A percentile compares a stretch with the other conserved stretches of the same genome.
Evolutionary conservation across 2,113 vertebrate species (phyloP).

Genomic region (Nothobranchius kuhntae): DNA sequence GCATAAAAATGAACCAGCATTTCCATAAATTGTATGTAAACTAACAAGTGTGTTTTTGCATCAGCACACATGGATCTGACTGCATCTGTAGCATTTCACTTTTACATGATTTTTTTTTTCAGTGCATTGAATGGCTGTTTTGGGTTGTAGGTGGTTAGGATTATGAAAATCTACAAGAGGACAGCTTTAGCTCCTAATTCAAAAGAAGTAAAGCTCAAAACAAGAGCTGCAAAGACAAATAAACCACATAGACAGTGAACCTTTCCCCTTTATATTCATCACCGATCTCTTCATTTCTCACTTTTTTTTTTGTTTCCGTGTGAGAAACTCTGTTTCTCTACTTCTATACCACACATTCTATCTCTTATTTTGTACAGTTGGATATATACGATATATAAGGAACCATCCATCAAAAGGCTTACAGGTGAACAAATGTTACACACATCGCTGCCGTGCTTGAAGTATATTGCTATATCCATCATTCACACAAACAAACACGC

Average conservation of each 20-base stretch:
- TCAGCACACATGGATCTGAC: background rate
- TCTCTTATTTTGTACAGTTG: constrained; percentile 12
- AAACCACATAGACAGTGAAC: background rate
- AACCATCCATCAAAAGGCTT: constrained; percentile 55
- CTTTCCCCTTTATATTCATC: background rate
- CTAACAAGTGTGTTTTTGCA: background rate
- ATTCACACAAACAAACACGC: constrained; percentile 20
- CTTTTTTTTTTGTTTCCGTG: background rate
- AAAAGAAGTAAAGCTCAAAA: constrained; percentile 1
- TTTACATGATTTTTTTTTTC: background rate
- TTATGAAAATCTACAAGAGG: background rate
- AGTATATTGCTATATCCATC: constrained; percentile 70
- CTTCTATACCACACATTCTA: background rate
- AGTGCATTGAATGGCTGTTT: background rate
- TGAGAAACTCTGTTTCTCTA: constrained; percentile 1
- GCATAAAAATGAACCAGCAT: background rate
- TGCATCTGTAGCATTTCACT: background rate
- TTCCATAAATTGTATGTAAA: too few relatives aligned
- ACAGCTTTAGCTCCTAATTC: background rate
- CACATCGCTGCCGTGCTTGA: constrained; percentile 35
- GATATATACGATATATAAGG: constrained; percentile 3
- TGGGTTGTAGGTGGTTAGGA: background rate
- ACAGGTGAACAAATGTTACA: constrained; percentile 33
- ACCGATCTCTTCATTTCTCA: background rate
- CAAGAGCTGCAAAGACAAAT: background rate